Evolutionary conservation across 2,888 invertebrate species (phyloP).

Genomic region (Neoaliturus tenellus): DNA sequence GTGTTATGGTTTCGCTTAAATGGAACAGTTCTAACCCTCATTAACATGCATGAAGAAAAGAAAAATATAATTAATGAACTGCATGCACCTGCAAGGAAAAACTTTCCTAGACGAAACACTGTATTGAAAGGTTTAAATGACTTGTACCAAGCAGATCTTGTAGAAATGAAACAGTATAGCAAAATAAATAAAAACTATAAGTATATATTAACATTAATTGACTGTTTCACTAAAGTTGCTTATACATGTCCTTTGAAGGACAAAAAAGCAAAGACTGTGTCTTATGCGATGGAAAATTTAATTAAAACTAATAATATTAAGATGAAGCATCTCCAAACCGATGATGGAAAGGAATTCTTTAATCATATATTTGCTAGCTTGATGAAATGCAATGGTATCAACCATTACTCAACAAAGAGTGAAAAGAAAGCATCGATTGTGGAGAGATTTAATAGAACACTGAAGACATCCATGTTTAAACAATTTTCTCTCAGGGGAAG

Average conservation of each 20-base stretch:
- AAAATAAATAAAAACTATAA: constrained; percentile 56
- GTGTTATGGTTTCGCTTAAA: too few relatives aligned
- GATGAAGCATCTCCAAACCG: constrained; percentile 45
- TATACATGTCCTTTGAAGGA: constrained; percentile 50
- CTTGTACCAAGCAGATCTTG: constrained; percentile 54
- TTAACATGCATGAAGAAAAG: too few relatives aligned
- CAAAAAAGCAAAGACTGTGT: constrained; percentile 14
- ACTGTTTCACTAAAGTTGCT: constrained; percentile 55
- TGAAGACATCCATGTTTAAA: constrained; percentile 37
- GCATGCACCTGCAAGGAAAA: constrained; percentile 51
- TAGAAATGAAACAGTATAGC: constrained; percentile 53
- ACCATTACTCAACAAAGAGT: constrained; percentile 40
- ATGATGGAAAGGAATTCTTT: constrained; percentile 41
- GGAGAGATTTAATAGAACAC: constrained; percentile 54
- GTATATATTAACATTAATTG: constrained; percentile 49
- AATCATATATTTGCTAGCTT: constrained; percentile 9
- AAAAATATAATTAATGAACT: constrained; percentile 20
- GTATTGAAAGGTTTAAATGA: constrained; percentile 54
- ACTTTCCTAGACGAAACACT: constrained; percentile 53
- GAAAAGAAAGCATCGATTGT: constrained; percentile 45
- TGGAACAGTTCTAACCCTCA: too few relatives aligned
- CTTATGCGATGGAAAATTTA: constrained; percentile 1
- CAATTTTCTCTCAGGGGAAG: constrained; percentile 17
- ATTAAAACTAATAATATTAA: neutral
- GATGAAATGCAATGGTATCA: constrained; percentile 40